Conservation (phyloP, 1,140 invertebrate species). For the Trichonephila clavipes region DNA sequence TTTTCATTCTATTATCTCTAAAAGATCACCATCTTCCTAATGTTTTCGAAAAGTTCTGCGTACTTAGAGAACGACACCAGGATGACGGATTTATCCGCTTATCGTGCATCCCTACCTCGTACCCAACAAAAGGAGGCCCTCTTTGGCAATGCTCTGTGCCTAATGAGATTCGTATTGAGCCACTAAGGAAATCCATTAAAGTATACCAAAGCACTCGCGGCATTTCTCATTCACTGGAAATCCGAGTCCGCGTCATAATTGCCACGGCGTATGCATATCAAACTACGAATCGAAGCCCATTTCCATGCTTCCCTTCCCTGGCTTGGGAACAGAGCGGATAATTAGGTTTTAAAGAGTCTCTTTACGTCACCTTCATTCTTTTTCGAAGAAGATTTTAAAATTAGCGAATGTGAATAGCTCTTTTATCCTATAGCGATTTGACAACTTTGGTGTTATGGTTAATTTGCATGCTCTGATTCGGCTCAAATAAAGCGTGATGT, state of each 20-base stretch:
- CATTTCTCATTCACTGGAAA: constrained; percentile 4
- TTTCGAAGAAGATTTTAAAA: constrained; percentile 7
- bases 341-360: constrained; percentile 46
- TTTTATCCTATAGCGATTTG: not conserved
- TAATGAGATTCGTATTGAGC: constrained; percentile 69
- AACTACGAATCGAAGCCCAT: constrained; percentile 47
- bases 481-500: too few species aligned
- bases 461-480: too few species aligned
- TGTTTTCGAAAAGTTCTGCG: not conserved
- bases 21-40: too few species aligned
- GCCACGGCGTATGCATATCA: constrained; percentile 14
- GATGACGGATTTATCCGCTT: not conserved
- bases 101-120: not conserved
- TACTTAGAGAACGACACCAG: not conserved
- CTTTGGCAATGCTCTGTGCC: not conserved
- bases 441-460: not conserved
- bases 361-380: not conserved
- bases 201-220: constrained; percentile 2
- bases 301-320: constrained; percentile 39
- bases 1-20: too few species aligned
- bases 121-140: constrained; percentile 5
- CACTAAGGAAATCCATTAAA: constrained; percentile 63
- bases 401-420: constrained; percentile 16
- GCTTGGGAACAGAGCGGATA: not conserved
- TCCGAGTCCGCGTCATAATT: constrained; percentile 54